Evolutionary conservation across 2,888 invertebrate genomes (phyloP), one percentile per base, ranked within the genome.

Genomic region (Sphecodes monilicornis): DNA sequence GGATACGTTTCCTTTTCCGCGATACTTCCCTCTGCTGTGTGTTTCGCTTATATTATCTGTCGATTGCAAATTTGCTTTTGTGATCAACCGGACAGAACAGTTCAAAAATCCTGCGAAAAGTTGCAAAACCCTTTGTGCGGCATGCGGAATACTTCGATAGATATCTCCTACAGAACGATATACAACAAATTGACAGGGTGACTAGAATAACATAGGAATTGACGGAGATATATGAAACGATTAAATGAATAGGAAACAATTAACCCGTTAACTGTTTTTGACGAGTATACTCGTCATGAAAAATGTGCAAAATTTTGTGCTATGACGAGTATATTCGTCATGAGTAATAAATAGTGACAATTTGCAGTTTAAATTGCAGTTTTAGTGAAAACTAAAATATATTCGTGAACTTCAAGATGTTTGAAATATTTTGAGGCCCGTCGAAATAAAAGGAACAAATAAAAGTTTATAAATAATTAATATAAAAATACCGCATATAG

Each of bases 11-110:
- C 16, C 16, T 60, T 29, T 13, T 2, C 16, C 16, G 60, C 8
- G 6, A 60, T 60, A 29, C 60, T 6, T 16, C 57, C 5, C 26
- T 26, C 13, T 5, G 26, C 26, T 29, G 1, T 2, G 29, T 29
- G 26, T 60, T 60, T 26, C 57, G 60, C 60, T 60, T 29, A 29
- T 60, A 29, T 60, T 60, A 60, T 60, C 60, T 60, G 60, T 60
- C 29, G 29, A 60, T 60, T 29, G 60, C 16, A 29, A 60, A 60
- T 60, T 60, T 60, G 29, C 60, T 29, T 60, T 60, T 13, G 60
- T 2, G 29, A 60, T 60, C 60, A 60, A 29, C 16, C 29, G 60
- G 6, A 60, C 60, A 26, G 57, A 60, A 60, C 57, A 2, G 60
- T 29, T 29, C 29, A 29, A 60, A 16, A 60, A 60, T 60, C 13